Evolutionary conservation across 2,888 invertebrate species (phyloP).

Genomic region (Lasius platythorax): DNA sequence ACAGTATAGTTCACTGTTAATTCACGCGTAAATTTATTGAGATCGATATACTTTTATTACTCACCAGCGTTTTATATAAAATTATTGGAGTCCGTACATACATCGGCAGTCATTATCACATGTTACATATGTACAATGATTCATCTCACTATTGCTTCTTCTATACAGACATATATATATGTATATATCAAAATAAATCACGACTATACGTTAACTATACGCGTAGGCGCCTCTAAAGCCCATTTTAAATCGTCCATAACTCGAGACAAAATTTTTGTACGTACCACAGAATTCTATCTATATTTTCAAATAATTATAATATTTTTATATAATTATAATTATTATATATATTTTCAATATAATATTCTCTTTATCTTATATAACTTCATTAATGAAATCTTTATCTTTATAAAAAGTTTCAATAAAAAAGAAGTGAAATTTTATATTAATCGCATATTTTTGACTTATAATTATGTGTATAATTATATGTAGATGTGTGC

Average conservation of each 20-base stretch:
- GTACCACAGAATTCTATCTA: conserved; percentile 22
- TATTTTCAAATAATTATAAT: no score
- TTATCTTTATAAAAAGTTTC: neutral
- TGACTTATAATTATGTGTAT: neutral
- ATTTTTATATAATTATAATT: conserved; percentile 1
- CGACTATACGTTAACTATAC: conserved; percentile 41
- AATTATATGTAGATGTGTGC: conserved; percentile 1
- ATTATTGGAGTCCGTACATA: conserved; percentile 49
- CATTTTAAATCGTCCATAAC: conserved; percentile 28
- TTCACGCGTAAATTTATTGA: conserved; percentile 38
- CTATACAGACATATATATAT: conserved; percentile 35
- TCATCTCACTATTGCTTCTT: conserved; percentile 28
- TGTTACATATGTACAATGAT: conserved; percentile 47
- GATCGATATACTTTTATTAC: conserved; percentile 48
- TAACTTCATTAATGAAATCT: conserved; percentile 32
- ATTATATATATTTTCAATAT: neutral
- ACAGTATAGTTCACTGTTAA: conserved; percentile 12
- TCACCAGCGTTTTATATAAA: conserved; percentile 51
- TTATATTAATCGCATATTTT: conserved; percentile 20
- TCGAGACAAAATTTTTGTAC: conserved; percentile 30
- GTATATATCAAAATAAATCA: conserved; percentile 51
- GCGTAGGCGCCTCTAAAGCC: conserved; percentile 46
- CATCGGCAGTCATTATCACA: conserved; percentile 57
- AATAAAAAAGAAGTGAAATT: conserved; percentile 16
- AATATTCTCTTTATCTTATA: neutral